phyloP scores from a whole-genome alignment of 2,797 vertebrate genomes.

The Peromyscus attwateri region DNA sequence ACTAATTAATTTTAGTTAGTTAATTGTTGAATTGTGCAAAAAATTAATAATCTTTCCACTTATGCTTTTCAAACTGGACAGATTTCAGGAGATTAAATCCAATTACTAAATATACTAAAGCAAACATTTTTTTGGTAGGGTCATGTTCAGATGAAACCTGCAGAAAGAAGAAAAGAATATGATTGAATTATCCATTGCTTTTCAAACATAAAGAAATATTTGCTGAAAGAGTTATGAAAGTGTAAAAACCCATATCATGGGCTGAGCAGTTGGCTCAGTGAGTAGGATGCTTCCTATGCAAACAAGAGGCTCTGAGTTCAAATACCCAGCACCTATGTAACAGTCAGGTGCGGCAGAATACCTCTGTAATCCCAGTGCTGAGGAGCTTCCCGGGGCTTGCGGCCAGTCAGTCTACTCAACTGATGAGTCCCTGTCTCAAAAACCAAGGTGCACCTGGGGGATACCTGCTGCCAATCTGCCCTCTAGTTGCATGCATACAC shows the following conservation, averaged over 20 bases:
- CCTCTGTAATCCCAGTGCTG: not conserved
- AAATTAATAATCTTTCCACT: not conserved
- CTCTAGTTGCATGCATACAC: not conserved
- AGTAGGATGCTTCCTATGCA: not conserved
- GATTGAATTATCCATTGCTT: not conserved
- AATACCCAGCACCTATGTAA: too few species aligned
- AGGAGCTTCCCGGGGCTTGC: not conserved
- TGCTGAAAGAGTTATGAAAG: not conserved
- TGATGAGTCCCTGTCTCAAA: not conserved
- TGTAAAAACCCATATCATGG: not conserved
- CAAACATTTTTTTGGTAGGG: conserved; percentile 57
- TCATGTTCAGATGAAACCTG: conserved; percentile 32
- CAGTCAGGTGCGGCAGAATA: not conserved
- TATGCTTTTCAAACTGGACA: conserved; percentile 40
- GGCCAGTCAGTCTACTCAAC: not conserved
- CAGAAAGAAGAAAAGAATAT: not conserved
- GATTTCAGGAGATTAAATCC: conserved; percentile 45
- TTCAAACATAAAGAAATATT: conserved; percentile 54
- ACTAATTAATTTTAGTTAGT: conserved; percentile 60
- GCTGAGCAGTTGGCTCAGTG: not conserved
- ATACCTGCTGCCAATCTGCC: not conserved
- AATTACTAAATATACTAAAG: conserved; percentile 45
- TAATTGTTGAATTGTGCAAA: conserved; percentile 35
- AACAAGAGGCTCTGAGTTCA: not conserved
- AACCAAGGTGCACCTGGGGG: not conserved